These are phyloP conservation scores for Tetragonula clypearis DNA, from an alignment of 1,140 invertebrate species.

Conservation along the genomic window DNA sequence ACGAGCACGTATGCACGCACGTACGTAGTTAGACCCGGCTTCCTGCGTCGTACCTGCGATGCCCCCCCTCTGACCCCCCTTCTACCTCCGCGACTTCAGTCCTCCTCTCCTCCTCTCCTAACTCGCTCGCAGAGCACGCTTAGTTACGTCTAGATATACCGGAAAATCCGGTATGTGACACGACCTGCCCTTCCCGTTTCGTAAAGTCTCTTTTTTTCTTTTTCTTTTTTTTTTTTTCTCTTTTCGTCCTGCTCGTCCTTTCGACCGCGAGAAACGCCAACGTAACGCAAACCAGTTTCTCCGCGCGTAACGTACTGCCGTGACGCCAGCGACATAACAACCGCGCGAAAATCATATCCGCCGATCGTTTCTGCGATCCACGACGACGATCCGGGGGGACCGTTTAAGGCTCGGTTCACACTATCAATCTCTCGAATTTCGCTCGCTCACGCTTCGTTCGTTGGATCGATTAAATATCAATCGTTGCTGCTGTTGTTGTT, in stretches of 20 bases:
- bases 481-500: too few relatives aligned
- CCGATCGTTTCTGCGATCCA: conserved; percentile 7
- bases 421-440: too few relatives aligned
- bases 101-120: too few relatives aligned
- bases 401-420: too few relatives aligned
- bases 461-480: too few relatives aligned
- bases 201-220: conserved; percentile 44
- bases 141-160: conserved; percentile 66
- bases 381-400: too few relatives aligned
- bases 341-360: conserved; percentile 42
- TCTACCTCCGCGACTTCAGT: too few relatives aligned
- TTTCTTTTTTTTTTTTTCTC: too few relatives aligned
- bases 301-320: conserved; percentile 39
- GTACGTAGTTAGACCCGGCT: neutral
- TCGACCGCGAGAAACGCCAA: conserved; percentile 53
- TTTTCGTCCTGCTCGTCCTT: conserved; percentile 46
- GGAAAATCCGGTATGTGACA: conserved; percentile 66
- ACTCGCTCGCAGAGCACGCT: conserved; percentile 22
- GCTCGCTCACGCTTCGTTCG: too few relatives aligned
- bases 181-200: conserved; percentile 64
- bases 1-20: conserved; percentile 7
- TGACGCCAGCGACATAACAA: conserved; percentile 8
- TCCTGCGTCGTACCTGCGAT: conserved; percentile 13
- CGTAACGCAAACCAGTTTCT: conserved; percentile 73
- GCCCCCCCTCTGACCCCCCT: too few relatives aligned